Base-by-base conservation (phyloP, 53 echinoderm and acorn worm species). In the Temnopleurus reevesii region DNA sequence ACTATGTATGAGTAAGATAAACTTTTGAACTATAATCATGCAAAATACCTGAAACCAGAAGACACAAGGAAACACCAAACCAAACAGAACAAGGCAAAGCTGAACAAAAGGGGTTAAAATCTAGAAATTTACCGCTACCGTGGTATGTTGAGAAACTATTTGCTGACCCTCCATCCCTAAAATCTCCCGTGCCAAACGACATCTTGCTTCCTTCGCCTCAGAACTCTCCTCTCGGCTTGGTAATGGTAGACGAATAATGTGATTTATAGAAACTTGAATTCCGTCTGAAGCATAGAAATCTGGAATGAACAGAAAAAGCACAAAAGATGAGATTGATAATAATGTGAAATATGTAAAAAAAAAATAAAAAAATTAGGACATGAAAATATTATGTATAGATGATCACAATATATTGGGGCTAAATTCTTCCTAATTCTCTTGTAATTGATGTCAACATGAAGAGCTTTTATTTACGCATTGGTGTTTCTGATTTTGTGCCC, bases 121-220 rank as follows among this genome's bases (percentile, higher is more conserved):
- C n/a, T 7, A 51, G 64, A 87, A 87, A 87, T 87, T 87, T 87
- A 87, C 88, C 88, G 88, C 88, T 87, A 87, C 88, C 88, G 53
- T 87, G 88, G 88, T 87, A 87, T 15, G 88, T 66, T 19, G 88
- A 66, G 71, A 87, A 87, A 49, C 88, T 87, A 71, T 87, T 87
- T 31, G 31, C 46, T 28, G 66, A 65, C 25, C 90, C 91, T 15
- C 79, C 79, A n/a, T 71, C 71, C 7, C 71, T 41, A 57, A 92
- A 92, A 43, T 92, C 92, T 33, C 92, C 92, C 19, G 55, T 92
- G 77, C 92, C 92, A 19, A 84, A 92, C 36, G 92, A 90, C 92
- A 92, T 92, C 55, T 26, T 85, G 47, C 4, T 49, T 38, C 3
- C 30, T 71, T 38, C 71, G 1, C 19, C 71, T 71, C 43, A 71